phyloP scores from a whole-genome alignment of 2,797 vertebrate species.

The Pitangus sulphuratus region DNA sequence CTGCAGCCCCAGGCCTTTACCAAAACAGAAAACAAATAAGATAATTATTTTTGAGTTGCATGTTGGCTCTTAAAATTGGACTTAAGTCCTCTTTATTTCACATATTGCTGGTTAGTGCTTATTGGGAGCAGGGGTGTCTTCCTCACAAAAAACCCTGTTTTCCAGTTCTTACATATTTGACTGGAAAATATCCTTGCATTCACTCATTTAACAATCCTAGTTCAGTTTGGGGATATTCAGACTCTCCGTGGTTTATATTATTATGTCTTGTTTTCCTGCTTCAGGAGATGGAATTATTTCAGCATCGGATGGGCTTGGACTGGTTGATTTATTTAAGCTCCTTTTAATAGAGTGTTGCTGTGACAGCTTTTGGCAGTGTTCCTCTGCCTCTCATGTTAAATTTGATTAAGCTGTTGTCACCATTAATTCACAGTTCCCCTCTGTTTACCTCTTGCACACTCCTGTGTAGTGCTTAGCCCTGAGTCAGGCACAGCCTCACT shows the following conservation, averaged over 20 bases:
- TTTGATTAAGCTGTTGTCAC: conserved; percentile 50
- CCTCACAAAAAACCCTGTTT: rapidly evolving
- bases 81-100: neutral
- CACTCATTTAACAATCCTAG: neutral
- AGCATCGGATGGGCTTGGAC: neutral
- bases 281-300: neutral
- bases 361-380: conserved; percentile 37
- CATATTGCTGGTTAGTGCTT: neutral
- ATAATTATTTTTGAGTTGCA: neutral
- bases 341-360: neutral
- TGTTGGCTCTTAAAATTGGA: neutral
- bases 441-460: neutral
- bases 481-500: neutral
- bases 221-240: neutral
- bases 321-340: conserved; percentile 15
- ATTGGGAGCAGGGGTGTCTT: rapidly evolving
- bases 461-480: neutral
- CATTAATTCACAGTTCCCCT: conserved; percentile 38
- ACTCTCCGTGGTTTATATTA: neutral
- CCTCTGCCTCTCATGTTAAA: conserved; percentile 5
- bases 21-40: neutral
- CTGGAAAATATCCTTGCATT: neutral
- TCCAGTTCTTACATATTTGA: neutral
- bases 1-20: neutral
- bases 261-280: neutral